Percentiles rank a stretch among this genome's conserved stretches.
Conservation (phyloP, 1,140 invertebrate species). For the Gonioctena quinquepunctata region DNA sequence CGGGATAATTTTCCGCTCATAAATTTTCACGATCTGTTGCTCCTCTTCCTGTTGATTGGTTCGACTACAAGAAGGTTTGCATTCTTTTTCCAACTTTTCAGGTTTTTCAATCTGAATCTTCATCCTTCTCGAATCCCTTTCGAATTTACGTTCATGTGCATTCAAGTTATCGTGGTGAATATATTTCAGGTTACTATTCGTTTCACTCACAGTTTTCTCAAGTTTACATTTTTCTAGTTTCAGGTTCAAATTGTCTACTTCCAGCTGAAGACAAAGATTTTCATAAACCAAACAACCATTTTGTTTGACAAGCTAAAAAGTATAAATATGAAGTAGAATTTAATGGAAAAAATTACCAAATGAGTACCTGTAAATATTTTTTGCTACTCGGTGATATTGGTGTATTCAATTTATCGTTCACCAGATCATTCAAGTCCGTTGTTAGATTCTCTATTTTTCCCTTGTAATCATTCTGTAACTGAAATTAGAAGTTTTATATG, state of each 20-base stretch:
- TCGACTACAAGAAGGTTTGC: constrained; percentile 11
- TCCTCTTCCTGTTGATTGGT: constrained; percentile 7
- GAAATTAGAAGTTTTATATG: constrained; percentile 21
- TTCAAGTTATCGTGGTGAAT: constrained; percentile 29
- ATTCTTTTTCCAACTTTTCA: constrained; percentile 28
- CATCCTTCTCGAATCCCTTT: constrained; percentile 25
- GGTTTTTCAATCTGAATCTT: constrained; percentile 26
- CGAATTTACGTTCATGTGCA: background rate
- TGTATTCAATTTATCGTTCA: constrained; percentile 38
- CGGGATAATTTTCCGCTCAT: constrained; percentile 31
- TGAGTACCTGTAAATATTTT: constrained; percentile 51
- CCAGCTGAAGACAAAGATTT: constrained; percentile 49
- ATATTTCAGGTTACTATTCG: constrained; percentile 42
- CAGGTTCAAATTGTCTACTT: constrained; percentile 44
- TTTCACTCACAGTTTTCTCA: constrained; percentile 32
- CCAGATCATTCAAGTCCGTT: constrained; percentile 38
- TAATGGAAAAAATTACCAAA: constrained; percentile 1
- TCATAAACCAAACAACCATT: constrained; percentile 51
- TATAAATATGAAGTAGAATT: background rate
- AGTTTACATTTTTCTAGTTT: constrained; percentile 39
- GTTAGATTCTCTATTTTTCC: constrained; percentile 40
- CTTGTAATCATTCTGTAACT: constrained; percentile 41
- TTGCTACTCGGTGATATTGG: constrained; percentile 49
- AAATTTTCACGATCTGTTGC: constrained; percentile 38
- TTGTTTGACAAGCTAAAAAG: constrained; percentile 49